These are phyloP conservation scores for Diplosoma virens DNA, from an alignment of 23 tunicate genomes.

Conservation along the genomic window DNA sequence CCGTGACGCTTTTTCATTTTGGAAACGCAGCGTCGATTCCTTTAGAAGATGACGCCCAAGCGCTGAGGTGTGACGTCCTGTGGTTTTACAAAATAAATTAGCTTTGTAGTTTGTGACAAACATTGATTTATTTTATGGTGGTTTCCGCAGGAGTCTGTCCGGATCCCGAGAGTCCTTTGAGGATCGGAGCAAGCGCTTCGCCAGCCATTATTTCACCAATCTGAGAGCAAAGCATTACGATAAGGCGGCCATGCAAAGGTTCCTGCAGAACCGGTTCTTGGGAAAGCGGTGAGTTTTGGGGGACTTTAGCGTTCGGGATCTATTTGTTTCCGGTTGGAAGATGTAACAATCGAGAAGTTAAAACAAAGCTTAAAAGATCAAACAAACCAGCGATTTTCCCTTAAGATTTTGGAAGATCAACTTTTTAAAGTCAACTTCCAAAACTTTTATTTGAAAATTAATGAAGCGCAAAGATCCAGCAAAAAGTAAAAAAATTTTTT, in stretches of 20 bases:
- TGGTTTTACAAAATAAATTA: too few species aligned
- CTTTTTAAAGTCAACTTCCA: too few species aligned
- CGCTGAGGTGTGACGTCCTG: not conserved
- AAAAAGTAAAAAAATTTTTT: too few species aligned
- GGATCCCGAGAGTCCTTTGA: too few species aligned
- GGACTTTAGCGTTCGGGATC: too few species aligned
- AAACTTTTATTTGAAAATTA: too few species aligned
- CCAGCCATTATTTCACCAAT: conserved; percentile 12
- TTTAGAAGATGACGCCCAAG: not conserved
- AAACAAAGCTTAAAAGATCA: not conserved
- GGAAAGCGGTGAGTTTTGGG: conserved; percentile 17
- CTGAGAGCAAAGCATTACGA: conserved; percentile 20
- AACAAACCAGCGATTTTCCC: too few species aligned
- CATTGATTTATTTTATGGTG: too few species aligned
- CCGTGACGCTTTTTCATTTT: not conserved
- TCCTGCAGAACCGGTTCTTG: conserved; percentile 6
- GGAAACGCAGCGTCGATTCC: not conserved
- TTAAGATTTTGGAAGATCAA: too few species aligned
- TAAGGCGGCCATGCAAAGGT: conserved; percentile 7
- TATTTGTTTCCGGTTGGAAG: not conserved
- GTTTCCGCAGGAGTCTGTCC: not conserved
- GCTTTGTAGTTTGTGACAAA: too few species aligned
- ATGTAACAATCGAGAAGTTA: not conserved
- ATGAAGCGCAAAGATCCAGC: too few species aligned
- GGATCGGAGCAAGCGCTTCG: not conserved